Conservation (phyloP, 2,797 vertebrate genomes). For the Myotis myotis region DNA sequence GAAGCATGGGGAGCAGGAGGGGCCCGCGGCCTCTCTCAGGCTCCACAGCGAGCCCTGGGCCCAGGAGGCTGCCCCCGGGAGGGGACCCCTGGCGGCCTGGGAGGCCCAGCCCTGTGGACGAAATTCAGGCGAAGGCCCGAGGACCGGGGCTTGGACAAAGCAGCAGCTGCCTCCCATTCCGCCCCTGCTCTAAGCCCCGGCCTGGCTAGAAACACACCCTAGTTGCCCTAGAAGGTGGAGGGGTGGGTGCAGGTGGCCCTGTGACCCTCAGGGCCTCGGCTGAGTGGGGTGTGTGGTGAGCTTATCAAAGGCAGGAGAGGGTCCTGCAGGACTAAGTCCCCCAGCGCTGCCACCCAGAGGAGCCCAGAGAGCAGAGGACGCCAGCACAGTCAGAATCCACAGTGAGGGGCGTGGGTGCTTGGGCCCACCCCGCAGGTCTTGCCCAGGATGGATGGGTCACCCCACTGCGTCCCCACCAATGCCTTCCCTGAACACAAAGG, state of each 20-base stretch:
- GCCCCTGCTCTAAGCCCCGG: background rate
- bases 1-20: background rate
- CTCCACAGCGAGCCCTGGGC: no score
- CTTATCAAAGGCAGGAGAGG: background rate
- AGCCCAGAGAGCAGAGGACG: background rate
- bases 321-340: no score
- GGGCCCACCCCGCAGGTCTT: background rate
- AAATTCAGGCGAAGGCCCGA: background rate
- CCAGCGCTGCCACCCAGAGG: background rate
- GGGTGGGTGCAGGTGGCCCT: no score
- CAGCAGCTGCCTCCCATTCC: background rate
- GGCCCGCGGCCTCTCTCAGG: background rate
- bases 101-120: no score
- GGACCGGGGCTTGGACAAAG: background rate
- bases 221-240: background rate
- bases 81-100: no score
- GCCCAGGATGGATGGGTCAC: background rate
- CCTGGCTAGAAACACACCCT: background rate
- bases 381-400: background rate
- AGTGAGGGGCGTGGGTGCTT: background rate
- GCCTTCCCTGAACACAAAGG: background rate
- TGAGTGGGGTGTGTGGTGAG: background rate
- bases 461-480: fast-evolving
- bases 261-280: background rate
- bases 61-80: background rate